Percentiles rank a stretch among this genome's conserved stretches.
Conservation (phyloP, 2,888 invertebrate genomes). For the Habroteleia sp. region DNA sequence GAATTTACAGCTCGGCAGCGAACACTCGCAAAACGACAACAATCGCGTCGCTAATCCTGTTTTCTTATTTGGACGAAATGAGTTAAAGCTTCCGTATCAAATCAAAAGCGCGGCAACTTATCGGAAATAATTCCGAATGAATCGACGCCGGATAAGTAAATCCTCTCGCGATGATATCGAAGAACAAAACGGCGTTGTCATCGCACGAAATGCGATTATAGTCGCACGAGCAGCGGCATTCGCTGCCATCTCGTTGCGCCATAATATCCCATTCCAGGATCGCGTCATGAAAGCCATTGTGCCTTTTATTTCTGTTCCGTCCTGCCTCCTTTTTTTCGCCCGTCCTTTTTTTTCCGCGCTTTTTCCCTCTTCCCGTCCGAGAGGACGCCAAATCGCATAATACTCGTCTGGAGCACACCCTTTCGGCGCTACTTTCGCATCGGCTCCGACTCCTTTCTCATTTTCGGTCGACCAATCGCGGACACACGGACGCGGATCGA, state of each 20-base stretch:
- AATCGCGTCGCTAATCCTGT: constrained; percentile 54
- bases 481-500: constrained; percentile 62
- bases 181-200: constrained; percentile 65
- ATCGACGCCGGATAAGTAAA: constrained; percentile 62
- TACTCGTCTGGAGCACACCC: constrained; percentile 62
- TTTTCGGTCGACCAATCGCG: constrained; percentile 66
- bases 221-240: constrained; percentile 58
- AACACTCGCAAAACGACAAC: constrained; percentile 28
- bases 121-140: constrained; percentile 64
- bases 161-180: constrained; percentile 62
- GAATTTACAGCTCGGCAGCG: constrained; percentile 21
- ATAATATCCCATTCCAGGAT: constrained; percentile 64
- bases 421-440: constrained; percentile 61
- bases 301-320: constrained; percentile 53
- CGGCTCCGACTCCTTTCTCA: constrained; percentile 66
- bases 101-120: constrained; percentile 60
- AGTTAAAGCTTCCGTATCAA: constrained; percentile 51
- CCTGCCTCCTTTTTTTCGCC: constrained; percentile 20
- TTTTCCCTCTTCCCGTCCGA: constrained; percentile 46
- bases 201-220: constrained; percentile 64
- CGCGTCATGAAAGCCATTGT: constrained; percentile 68
- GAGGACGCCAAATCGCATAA: constrained; percentile 63
- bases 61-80: constrained; percentile 59
- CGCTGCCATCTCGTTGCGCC: constrained; percentile 60
- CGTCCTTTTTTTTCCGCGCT: constrained; percentile 13